Evolutionary conservation across 1,140 invertebrate genomes (phyloP), one percentile per base, ranked within the genome.

Genomic region (Bombus impatiens): DNA sequence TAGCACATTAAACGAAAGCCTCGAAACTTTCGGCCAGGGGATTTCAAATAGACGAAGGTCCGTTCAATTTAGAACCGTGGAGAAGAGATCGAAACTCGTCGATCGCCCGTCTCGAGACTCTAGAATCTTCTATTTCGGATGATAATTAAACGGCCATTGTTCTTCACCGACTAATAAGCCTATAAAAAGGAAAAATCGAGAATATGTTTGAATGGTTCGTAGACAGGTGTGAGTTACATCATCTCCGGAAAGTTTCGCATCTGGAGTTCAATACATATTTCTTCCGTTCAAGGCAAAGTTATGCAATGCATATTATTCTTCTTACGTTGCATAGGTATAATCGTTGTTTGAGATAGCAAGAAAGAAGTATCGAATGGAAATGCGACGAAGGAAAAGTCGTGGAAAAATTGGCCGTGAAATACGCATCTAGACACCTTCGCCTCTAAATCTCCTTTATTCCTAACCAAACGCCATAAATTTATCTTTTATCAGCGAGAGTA

Each of bases 1-100:
- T 75, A 82, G 80, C 80, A 82, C 80, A 53, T 82, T 82, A 82
- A 82, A 82, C 71, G 80, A 82, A 82, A 74, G 28, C 53, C 6
- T 3, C 70, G 80, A 75, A 82, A 82, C 37, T 82, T 82, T 82
- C 53, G 70, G n/a, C 12, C 70, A 72, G 8, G 6, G 57, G 53
- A 75, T 65, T 82, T 44, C 25, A 22, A 44, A 57, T 18, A 28
- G 25, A 47, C 40, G 15, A 22, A 4, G 8, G 6, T 18, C 5
- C 12, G 8, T 62, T 68, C 59, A 62, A 79, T 79, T 79, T 35
- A 53, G 47, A 53, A 18, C 42, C 5, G 4, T 15, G 4, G 12
- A 22, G 4, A 1, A 10, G 42, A 37, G 67, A 71, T 57, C 44
- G 44, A 35, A 47, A 68, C 42, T 25, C 25, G 57, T 18, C 57